These are phyloP conservation scores for Fukomys damarensis DNA, from an alignment of 2,113 vertebrate species.

Conservation along the genomic window DNA sequence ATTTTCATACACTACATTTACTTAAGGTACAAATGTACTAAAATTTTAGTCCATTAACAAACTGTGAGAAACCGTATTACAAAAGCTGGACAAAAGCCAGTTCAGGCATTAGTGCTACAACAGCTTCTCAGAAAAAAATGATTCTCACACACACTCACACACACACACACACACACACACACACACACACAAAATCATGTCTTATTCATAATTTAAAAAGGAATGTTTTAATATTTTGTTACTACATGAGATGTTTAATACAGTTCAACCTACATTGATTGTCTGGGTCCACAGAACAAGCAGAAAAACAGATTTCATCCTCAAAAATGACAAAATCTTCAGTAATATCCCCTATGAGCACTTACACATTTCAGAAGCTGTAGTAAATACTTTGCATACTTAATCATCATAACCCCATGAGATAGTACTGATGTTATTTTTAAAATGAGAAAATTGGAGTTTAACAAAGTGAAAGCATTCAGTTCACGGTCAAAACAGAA, in stretches of 20 bases:
- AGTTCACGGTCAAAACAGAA: background rate
- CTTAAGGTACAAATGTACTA: conserved; percentile 13
- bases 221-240: background rate
- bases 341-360: background rate
- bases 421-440: background rate
- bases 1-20: conserved; percentile 40
- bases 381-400: background rate
- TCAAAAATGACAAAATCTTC: background rate
- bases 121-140: background rate
- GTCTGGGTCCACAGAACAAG: background rate
- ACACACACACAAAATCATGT: background rate
- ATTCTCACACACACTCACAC: background rate
- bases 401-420: background rate
- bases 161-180: background rate
- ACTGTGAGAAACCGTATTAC: background rate
- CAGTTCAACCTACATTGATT: background rate
- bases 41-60: background rate
- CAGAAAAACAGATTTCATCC: background rate
- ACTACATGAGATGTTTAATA: background rate
- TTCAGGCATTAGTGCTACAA: background rate
- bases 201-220: background rate
- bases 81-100: background rate
- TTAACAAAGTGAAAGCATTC: background rate
- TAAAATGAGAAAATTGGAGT: conserved; percentile 19
- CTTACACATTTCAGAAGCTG: background rate